These are phyloP conservation scores for Setophaga kirtlandii DNA, from an alignment of 2,113 vertebrate genomes.

Conservation along the genomic window DNA sequence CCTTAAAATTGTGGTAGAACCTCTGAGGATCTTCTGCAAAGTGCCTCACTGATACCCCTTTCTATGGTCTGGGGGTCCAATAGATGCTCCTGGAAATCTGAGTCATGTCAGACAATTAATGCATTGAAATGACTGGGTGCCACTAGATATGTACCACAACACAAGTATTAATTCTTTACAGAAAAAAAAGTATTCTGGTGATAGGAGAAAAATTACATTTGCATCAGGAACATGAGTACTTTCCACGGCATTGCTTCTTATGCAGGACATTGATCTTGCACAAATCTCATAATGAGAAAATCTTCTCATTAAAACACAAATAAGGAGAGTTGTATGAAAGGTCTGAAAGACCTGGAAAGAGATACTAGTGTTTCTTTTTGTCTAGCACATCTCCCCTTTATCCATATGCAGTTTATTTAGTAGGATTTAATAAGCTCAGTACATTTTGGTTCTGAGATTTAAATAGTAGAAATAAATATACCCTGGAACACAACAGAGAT, in stretches of 20 bases:
- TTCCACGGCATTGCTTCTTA: background rate
- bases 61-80: background rate
- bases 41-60: background rate
- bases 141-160: background rate
- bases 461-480: background rate
- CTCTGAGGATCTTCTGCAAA: background rate
- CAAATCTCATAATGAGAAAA: background rate
- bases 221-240: background rate
- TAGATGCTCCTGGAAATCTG: background rate
- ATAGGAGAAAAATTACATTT: background rate
- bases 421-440: background rate
- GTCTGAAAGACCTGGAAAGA: background rate
- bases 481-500: background rate
- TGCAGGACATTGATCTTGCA: background rate
- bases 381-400: background rate
- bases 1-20: background rate
- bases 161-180: background rate
- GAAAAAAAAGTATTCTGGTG: background rate
- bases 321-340: background rate
- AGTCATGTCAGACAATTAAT: background rate
- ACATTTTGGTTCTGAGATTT: background rate
- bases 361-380: background rate
- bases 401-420: background rate
- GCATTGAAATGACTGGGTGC: background rate
- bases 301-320: background rate